These are phyloP conservation scores for Pachycephus smyrnensis DNA, from an alignment of 2,888 invertebrate species.

Conservation along the genomic window DNA sequence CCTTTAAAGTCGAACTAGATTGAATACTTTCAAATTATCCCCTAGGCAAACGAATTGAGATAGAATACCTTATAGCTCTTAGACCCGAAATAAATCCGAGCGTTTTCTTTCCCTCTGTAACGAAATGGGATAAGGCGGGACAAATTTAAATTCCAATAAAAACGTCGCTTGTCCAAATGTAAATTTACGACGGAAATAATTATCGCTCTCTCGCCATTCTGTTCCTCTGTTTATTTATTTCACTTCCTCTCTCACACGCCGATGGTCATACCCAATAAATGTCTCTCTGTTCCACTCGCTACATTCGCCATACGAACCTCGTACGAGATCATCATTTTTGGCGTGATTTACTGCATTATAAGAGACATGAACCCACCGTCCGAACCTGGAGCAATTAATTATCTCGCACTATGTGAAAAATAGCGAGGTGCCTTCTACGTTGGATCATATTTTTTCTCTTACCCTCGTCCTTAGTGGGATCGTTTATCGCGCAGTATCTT, in stretches of 20 bases:
- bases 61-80: conserved; percentile 28
- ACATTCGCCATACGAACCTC: conserved; percentile 9
- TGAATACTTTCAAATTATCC: conserved; percentile 13
- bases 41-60: conserved; percentile 25
- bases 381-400: conserved; percentile 40
- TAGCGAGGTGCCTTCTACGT: conserved; percentile 26
- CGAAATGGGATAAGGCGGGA: conserved; percentile 34
- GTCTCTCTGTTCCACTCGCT: not conserved
- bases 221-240: conserved; percentile 27
- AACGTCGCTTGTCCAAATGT: conserved; percentile 39
- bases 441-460: conserved; percentile 18
- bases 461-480: conserved; percentile 23
- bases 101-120: conserved; percentile 24
- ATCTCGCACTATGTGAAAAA: conserved; percentile 35
- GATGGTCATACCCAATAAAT: not conserved
- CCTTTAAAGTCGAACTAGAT: not conserved
- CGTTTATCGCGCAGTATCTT: conserved; percentile 25
- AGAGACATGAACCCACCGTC: conserved; percentile 30
- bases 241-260: conserved; percentile 2
- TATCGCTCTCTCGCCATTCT: conserved; percentile 24
- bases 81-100: conserved; percentile 39
- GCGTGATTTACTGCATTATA: conserved; percentile 28
- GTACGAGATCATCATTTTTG: conserved; percentile 11
- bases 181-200: conserved; percentile 43
- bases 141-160: conserved; percentile 40